phyloP scores from a whole-genome alignment of 2,797 vertebrate genomes.

The Erethizon dorsatum region DNA sequence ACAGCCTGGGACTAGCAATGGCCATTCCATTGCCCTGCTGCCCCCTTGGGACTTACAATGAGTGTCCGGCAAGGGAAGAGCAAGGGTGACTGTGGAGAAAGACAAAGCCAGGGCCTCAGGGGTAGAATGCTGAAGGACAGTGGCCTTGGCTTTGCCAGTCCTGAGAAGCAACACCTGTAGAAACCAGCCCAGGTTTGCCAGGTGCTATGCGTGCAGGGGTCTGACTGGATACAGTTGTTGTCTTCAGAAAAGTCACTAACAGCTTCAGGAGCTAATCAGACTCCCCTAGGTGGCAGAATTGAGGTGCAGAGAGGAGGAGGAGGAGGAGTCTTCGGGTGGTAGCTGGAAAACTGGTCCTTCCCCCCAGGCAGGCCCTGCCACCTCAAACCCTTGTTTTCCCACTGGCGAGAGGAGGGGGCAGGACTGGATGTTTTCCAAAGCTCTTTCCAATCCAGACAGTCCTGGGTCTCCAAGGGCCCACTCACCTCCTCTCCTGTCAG shows the following conservation, averaged over 20 bases:
- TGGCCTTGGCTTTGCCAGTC: background rate
- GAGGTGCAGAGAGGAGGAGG: background rate
- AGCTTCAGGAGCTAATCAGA: background rate
- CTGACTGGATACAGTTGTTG: background rate
- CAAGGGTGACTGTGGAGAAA: background rate
- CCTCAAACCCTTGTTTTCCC: background rate
- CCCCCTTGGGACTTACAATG: background rate
- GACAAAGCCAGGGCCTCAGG: background rate
- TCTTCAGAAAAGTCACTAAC: background rate
- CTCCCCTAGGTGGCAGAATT: background rate
- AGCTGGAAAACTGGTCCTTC: background rate
- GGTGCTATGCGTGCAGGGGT: rapidly evolving
- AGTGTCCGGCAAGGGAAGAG: background rate
- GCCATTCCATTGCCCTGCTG: background rate
- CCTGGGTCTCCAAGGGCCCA: background rate
- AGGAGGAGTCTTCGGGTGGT: background rate
- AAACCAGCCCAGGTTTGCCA: background rate
- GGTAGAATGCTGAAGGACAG: background rate
- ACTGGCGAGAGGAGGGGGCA: background rate
- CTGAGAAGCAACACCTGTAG: background rate
- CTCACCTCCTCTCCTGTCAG: slow-evolving; percentile 97
- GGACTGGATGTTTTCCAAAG: background rate
- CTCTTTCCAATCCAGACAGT: background rate
- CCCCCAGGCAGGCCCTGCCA: background rate
- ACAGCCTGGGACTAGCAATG: background rate